Base-by-base conservation (phyloP, 2,113 vertebrate genomes). In the Passerina amoena region DNA sequence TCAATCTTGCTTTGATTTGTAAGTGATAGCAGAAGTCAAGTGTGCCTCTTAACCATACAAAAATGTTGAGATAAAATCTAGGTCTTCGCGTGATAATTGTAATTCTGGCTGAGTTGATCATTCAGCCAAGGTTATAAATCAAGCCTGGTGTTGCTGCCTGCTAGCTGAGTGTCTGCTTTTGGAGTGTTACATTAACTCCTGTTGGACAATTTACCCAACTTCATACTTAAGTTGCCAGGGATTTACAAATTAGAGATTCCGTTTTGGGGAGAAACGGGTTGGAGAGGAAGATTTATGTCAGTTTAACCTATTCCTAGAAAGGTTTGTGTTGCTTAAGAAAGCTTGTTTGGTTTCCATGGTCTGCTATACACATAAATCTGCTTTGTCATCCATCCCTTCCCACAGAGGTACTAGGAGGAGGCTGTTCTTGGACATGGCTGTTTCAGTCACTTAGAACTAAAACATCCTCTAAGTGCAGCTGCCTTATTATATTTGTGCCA, bases 11-110 rank as follows among this genome's bases (percentile, higher is more conserved):
- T 94, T 93, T 94, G 61, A 59, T 91, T 94, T 11, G 0, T 64
- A 94, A 92, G 53, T 77, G 61, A 76, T 82, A 82, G 73, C 59
- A 72, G 59, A 82, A 95, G 87, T 89, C 77, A 93, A 93, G 76
- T 81, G 76, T 88, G 40, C 72, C 80, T 92, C 82, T 95, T 90
- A 75, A 86, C 37, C 38, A 9, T 59, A 63, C 63, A 71, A 60
- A 81, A 44, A 63, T 59, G 30, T 48, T 38, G 64, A 83, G 82
- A 59, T 83, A 92, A 94, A 79, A 77, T 90, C 73, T 81, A 6
- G 21, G 47, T 65, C 37, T 82, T 92, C 16, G 61, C 16, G 10
- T 73, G 59, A 45, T 83, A 45, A 59, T 92, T 64, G 25, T 16
- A 69, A 28, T 94, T 60, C 30, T 87, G 60, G 9, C 35, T 14